A percentile compares a stretch with the other conserved stretches of the same genome.
phyloP scores from a whole-genome alignment of 2,113 vertebrate species.

The Dunckerocampus dactyliophorus region DNA sequence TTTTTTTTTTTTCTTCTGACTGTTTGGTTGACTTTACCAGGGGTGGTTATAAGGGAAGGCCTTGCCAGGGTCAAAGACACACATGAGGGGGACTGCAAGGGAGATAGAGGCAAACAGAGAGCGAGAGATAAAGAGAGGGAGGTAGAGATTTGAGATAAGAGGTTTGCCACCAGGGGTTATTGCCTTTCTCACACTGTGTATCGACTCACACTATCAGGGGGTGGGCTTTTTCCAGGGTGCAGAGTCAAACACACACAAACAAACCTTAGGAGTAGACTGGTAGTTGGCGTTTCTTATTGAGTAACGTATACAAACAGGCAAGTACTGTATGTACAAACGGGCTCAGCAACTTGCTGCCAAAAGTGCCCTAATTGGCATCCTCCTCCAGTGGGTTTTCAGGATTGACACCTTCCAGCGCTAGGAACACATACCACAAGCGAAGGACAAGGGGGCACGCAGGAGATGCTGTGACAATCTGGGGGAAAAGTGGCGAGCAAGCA shows the following conservation, averaged over 20 bases:
- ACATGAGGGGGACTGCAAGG: slow-evolving; percentile 9
- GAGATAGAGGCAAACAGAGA: slow-evolving; percentile 16
- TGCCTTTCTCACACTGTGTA: slow-evolving; percentile 59
- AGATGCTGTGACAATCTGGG: slow-evolving; percentile 36
- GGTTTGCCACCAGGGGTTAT: slow-evolving; percentile 56
- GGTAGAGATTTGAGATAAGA: slow-evolving; percentile 39
- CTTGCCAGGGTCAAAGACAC: slow-evolving; percentile 24
- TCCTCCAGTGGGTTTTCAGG: slow-evolving; percentile 30
- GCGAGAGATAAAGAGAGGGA: slow-evolving; percentile 16
- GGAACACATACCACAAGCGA: slow-evolving; percentile 10
- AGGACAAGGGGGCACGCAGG: slow-evolving; percentile 30
- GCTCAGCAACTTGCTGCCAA: slow-evolving; percentile 18
- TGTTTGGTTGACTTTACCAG: slow-evolving; percentile 11
- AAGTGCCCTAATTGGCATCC: slow-evolving; percentile 49
- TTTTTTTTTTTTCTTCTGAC: slow-evolving; percentile 1
- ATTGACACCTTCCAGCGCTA: slow-evolving; percentile 12
- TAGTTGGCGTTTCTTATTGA: slow-evolving; percentile 16
- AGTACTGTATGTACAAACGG: slow-evolving; percentile 9
- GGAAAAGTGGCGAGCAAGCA: slow-evolving; percentile 26
- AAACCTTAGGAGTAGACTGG: slow-evolving; percentile 10
- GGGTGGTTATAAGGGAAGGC: slow-evolving; percentile 10
- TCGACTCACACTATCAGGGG: slow-evolving; percentile 43
- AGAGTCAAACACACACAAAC: slow-evolving; percentile 13
- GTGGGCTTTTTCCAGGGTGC: slow-evolving; percentile 21
- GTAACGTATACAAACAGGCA: slow-evolving; percentile 25